Base-by-base conservation (phyloP, 2,113 vertebrate species). In the Gymnogyps californianus region DNA sequence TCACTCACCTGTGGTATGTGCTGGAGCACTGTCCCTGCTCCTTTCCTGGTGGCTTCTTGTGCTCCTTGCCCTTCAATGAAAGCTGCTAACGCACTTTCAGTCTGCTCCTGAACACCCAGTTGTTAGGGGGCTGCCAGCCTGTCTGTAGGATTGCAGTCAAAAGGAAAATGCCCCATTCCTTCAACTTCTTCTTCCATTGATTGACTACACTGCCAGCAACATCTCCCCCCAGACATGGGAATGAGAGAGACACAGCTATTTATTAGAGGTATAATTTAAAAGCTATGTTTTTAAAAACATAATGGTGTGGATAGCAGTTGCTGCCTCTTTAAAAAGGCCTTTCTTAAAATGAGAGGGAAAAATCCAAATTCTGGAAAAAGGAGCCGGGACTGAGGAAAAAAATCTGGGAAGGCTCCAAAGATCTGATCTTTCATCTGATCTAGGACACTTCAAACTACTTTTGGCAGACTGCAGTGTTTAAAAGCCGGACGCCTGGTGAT, bases 161-260 rank as follows among this genome's bases (percentile, higher is more conserved):
- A 85, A 90, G 29, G 22, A 51, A 74, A 58, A 44, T 46, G 9
- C 14, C 54, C 4, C 5, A 6, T 36, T 94, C 42, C 65, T 83
- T 83, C 51, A 58, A 13, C 25, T 57, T 71, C 24, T 3, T 5
- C 28, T 32, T 90, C 32, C 6, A 6, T 24, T 51, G 32, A 17
- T 18, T 6, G 5, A 46, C 31, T 38, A 13, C 4, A 1, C 8
- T 83, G 58, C 32, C 86, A 81, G 42, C 12, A 51, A 2, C 22
- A 12, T 18, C 36, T 59, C 14, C 42, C n/a, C 28, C 0, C 2
- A 61, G 26, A 25, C 1, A 1, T 6, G 22, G 29, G 34, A 69
- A 44, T 47, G 11, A 1, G 3, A 67, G n/a, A 69, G 20, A 34
- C 3, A 25, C 14, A 42, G 52, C 12, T 85, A 1, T 44, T 87